Evolutionary conservation across 2,113 vertebrate genomes (phyloP).

Genomic region (Cyprinodon brontotheroides): DNA sequence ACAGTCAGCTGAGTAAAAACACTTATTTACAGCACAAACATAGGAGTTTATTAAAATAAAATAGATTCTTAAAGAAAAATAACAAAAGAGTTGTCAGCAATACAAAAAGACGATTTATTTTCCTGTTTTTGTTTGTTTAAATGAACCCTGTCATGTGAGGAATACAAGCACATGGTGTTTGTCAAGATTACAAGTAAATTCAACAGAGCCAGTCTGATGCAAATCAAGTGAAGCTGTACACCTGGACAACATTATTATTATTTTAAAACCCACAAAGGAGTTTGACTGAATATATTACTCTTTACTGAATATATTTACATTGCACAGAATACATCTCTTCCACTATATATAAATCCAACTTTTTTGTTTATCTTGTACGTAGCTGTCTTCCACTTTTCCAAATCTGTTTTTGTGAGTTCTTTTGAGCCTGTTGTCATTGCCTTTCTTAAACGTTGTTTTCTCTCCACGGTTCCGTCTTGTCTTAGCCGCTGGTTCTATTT

Average conservation of each 20-base stretch:
- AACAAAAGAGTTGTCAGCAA: background rate
- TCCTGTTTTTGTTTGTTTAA: conserved; percentile 4
- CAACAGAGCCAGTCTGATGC: conserved; percentile 1
- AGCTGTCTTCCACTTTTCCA: conserved; percentile 6
- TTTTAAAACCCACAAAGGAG: conserved; percentile 7
- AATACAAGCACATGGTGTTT: conserved; percentile 14
- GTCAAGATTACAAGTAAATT: conserved; percentile 20
- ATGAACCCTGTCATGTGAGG: conserved; percentile 3
- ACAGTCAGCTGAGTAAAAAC: background rate
- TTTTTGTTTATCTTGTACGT: conserved; percentile 15
- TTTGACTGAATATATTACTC: conserved; percentile 14
- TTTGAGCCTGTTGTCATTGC: background rate
- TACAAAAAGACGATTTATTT: background rate
- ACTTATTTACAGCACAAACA: background rate
- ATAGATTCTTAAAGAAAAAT: background rate
- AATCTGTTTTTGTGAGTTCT: background rate
- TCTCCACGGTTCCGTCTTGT: conserved; percentile 1
- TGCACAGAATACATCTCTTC: background rate
- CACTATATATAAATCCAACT: conserved; percentile 13
- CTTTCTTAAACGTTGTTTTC: background rate
- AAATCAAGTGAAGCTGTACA: background rate
- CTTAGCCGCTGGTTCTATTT: conserved; percentile 1
- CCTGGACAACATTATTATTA: conserved; percentile 22
- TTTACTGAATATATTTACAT: conserved; percentile 34
- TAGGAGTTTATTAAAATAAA: background rate